A percentile compares a stretch with the other conserved stretches of the same genome.
phyloP scores from a whole-genome alignment of 1,140 invertebrate species.

The Nasonia longicornis region DNA sequence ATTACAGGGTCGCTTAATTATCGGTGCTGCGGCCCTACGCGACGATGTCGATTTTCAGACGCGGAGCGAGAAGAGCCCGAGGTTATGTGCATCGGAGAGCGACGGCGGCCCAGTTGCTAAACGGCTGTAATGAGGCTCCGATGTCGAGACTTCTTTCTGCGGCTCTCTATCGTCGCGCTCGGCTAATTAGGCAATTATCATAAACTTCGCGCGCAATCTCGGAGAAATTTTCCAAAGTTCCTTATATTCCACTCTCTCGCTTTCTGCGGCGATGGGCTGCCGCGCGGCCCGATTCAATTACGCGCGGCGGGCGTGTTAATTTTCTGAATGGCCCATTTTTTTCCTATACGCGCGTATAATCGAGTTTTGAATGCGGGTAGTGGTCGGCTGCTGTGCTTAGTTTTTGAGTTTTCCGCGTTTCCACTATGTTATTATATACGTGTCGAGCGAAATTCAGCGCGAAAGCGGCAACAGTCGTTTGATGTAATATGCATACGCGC shows the following conservation, averaged over 20 bases:
- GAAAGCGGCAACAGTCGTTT: no score
- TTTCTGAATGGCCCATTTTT: not conserved
- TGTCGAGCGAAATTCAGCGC: no score
- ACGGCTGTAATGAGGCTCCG: slow-evolving; percentile 15
- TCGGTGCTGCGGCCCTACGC: not conserved
- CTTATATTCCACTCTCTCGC: not conserved
- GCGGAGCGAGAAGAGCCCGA: not conserved
- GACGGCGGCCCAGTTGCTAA: slow-evolving; percentile 1
- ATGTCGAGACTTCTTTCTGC: not conserved
- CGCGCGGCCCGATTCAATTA: not conserved
- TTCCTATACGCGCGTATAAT: no score
- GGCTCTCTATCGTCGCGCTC: not conserved
- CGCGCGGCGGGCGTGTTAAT: not conserved
- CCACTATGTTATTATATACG: no score
- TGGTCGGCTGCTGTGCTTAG: no score
- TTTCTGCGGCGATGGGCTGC: not conserved
- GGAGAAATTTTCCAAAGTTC: slow-evolving; percentile 9
- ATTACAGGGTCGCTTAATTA: slow-evolving; percentile 20
- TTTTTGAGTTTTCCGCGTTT: no score
- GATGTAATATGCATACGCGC: no score
- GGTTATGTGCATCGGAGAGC: not conserved
- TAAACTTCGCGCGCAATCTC: slow-evolving; percentile 12
- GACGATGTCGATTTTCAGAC: slow-evolving; percentile 25
- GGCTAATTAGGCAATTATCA: slow-evolving; percentile 31
- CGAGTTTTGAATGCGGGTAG: no score